These are phyloP conservation scores for Austrolebias charrua DNA, from an alignment of 2,797 vertebrate genomes.

Conservation along the genomic window DNA sequence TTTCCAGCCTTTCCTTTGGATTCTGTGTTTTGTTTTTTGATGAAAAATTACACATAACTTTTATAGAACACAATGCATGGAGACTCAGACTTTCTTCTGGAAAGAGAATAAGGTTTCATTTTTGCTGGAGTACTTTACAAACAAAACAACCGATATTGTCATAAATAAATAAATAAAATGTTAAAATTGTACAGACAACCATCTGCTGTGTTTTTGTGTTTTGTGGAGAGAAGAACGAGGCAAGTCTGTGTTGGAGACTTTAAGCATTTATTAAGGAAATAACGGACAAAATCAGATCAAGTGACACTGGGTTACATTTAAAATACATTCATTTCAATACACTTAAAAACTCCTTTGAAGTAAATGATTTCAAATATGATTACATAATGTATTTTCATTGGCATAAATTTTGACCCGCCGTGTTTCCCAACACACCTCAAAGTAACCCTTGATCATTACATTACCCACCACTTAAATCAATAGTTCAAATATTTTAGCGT, in stretches of 20 bases:
- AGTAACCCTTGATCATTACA: no score
- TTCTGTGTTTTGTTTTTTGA: constrained; percentile 63
- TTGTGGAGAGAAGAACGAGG: background rate
- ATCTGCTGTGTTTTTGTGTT: constrained; percentile 20
- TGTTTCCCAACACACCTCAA: no score
- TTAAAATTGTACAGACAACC: constrained; percentile 78
- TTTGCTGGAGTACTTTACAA: constrained; percentile 97
- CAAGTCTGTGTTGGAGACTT: background rate
- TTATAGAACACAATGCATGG: constrained; percentile 85
- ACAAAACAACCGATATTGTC: constrained; percentile 97
- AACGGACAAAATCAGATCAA: background rate
- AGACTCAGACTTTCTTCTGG: constrained; percentile 80
- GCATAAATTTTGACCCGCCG: no score
- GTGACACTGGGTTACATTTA: background rate
- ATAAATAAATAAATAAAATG: constrained; percentile 89
- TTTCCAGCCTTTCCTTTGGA: constrained; percentile 70
- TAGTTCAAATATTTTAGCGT: no score
- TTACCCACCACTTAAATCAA: no score
- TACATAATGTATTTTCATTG: background rate
- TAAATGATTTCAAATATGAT: background rate
- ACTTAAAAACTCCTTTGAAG: background rate
- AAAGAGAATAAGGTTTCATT: constrained; percentile 88
- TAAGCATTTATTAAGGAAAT: constrained; percentile 20
- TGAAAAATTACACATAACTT: constrained; percentile 78
- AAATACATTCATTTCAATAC: no score